Evolutionary conservation across 2,113 vertebrate species (phyloP).

Genomic region (Actenoides lindsayi): DNA sequence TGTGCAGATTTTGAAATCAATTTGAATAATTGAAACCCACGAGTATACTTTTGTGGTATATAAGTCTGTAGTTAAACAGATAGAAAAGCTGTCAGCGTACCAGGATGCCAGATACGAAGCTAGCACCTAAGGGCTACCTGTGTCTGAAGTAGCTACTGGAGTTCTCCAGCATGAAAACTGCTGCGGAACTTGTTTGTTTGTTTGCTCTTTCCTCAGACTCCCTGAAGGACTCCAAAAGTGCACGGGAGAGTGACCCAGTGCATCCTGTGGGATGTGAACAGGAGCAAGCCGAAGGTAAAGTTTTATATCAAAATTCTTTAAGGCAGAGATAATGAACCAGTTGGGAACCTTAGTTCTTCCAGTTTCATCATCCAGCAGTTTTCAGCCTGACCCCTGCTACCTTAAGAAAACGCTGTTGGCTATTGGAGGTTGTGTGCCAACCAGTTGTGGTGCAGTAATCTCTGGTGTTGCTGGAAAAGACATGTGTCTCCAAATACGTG

Average conservation of each 20-base stretch:
- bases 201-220: constrained; percentile 65
- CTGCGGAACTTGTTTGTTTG: neutral
- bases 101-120: neutral
- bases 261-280: constrained; percentile 40
- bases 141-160: neutral
- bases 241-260: neutral
- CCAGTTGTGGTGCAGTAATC: neutral
- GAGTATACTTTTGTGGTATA: neutral
- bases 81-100: neutral
- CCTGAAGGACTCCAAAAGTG: constrained; percentile 34
- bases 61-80: neutral
- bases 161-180: neutral
- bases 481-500: neutral
- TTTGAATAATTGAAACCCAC: constrained; percentile 13
- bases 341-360: neutral
- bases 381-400: neutral
- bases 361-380: neutral
- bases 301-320: neutral
- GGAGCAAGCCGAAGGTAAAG: constrained; percentile 68
- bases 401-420: neutral
- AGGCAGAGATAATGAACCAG: neutral
- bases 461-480: neutral
- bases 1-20: neutral
- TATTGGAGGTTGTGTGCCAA: neutral
- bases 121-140: neutral